These are phyloP conservation scores for Stichodactyla helianthus DNA, from an alignment of 64 coral and sea anemone genomes.

Conservation along the genomic window DNA sequence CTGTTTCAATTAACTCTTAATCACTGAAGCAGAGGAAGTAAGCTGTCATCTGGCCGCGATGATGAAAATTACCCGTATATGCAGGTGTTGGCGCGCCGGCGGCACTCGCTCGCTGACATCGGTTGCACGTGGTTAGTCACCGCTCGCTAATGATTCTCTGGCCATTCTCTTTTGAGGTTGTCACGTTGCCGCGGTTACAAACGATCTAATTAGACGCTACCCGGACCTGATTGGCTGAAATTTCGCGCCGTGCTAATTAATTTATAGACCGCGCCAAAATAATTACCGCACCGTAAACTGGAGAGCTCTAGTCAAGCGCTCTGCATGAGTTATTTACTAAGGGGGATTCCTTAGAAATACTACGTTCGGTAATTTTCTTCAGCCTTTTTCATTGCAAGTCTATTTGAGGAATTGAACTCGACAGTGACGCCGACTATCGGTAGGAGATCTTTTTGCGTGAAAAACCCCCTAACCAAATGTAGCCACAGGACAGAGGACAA, in stretches of 20 bases:
- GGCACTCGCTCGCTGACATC: conserved; percentile 35
- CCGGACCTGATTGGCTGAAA: conserved; percentile 29
- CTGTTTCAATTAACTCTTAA: conserved; percentile 99
- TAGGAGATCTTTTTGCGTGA: conserved; percentile 18
- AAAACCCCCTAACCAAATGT: conserved; percentile 20
- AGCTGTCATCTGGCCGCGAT: conserved; percentile 82
- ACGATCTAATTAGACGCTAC: conserved; percentile 51
- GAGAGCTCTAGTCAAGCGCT: conserved; percentile 29
- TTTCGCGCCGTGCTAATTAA: conserved; percentile 48
- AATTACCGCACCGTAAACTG: conserved; percentile 44
- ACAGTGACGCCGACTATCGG: conserved; percentile 8
- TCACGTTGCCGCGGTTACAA: conserved; percentile 42
- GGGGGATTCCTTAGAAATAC: conserved; percentile 22
- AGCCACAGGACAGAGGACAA: conserved; percentile 21
- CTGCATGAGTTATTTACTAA: background rate
- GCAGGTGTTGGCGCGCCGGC: conserved; percentile 79
- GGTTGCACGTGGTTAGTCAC: conserved; percentile 77
- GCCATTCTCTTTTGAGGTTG: conserved; percentile 54
- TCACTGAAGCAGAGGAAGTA: conserved; percentile 96
- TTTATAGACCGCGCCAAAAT: conserved; percentile 56
- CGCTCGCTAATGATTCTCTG: conserved; percentile 55
- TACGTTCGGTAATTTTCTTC: conserved; percentile 4
- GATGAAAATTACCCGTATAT: conserved; percentile 92
- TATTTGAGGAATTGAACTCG: conserved; percentile 16
- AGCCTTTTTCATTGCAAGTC: conserved; percentile 1